phyloP scores from a whole-genome alignment of 2,888 invertebrate species.

The Beris morrisii region DNA sequence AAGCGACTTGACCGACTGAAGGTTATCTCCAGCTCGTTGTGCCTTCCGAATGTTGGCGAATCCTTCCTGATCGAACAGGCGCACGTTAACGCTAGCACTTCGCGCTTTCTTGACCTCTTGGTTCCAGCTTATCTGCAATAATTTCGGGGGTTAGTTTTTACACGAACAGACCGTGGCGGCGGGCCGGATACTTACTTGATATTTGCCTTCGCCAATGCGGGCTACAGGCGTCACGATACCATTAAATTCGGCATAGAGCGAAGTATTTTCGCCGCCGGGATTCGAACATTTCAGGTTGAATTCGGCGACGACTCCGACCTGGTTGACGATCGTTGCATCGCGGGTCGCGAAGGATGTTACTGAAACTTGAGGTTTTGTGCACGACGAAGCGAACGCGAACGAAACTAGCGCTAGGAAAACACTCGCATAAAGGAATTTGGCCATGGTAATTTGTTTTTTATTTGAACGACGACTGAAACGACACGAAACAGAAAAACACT shows the following conservation, averaged over 20 bases:
- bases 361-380: constrained; percentile 68
- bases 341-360: constrained; percentile 86
- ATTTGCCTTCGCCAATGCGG: constrained; percentile 73
- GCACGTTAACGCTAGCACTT: constrained; percentile 78
- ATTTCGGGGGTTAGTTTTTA: not conserved
- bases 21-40: constrained; percentile 69
- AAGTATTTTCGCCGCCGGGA: constrained; percentile 64
- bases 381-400: constrained; percentile 51
- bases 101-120: constrained; percentile 82
- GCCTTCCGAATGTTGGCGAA: constrained; percentile 85
- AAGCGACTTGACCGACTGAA: constrained; percentile 66
- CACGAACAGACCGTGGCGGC: not conserved
- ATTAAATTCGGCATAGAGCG: constrained; percentile 86
- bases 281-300: constrained; percentile 82
- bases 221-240: constrained; percentile 85
- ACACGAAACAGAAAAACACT: constrained; percentile 1
- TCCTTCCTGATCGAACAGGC: constrained; percentile 90
- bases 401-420: constrained; percentile 16
- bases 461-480: not conserved
- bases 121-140: constrained; percentile 84
- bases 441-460: constrained; percentile 4
- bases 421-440: constrained; percentile 8
- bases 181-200: constrained; percentile 69
- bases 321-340: constrained; percentile 88
- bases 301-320: constrained; percentile 88